Conservation (phyloP, 2,888 invertebrate genomes). For the Eupithecia exiguata region DNA sequence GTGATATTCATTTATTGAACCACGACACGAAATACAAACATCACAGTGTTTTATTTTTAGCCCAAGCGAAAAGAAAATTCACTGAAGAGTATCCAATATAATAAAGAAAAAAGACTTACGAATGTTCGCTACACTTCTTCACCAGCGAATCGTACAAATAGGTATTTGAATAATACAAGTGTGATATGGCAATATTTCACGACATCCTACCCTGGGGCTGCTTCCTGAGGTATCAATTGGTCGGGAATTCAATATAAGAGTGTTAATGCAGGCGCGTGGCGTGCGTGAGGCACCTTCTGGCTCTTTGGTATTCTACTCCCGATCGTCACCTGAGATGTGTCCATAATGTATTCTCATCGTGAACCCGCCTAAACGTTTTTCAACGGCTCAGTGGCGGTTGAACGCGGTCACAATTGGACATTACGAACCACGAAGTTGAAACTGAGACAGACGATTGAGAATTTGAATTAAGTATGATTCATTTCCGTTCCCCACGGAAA, state of each 20-base stretch:
- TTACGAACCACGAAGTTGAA: conserved; percentile 38
- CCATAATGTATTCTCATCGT: conserved; percentile 50
- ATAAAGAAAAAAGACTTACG: conserved; percentile 24
- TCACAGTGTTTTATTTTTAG: conserved; percentile 15
- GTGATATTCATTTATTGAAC: conserved; percentile 4
- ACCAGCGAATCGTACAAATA: conserved; percentile 30
- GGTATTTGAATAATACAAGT: conserved; percentile 46
- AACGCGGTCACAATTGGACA: conserved; percentile 45
- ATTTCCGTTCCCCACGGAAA: conserved; percentile 37
- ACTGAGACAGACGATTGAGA: conserved; percentile 39
- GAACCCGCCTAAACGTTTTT: conserved; percentile 55
- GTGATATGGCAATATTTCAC: conserved; percentile 53
- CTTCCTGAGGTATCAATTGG: conserved; percentile 77
- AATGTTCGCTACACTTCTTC: conserved; percentile 21
- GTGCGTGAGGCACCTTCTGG: conserved; percentile 53
- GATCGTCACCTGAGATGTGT: conserved; percentile 61
- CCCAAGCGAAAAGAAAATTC: conserved; percentile 21
- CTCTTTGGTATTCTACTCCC: conserved; percentile 63
- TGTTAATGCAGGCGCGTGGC: conserved; percentile 60
- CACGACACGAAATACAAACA: conserved; percentile 10
- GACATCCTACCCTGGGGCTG: conserved; percentile 58
- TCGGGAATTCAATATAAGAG: conserved; percentile 74
- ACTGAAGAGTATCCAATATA: conserved; percentile 17
- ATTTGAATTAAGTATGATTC: conserved; percentile 40
- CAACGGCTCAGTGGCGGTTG: conserved; percentile 51